Evolutionary conservation across 2,113 vertebrate genomes (phyloP), one percentile per base, ranked within the genome.

Genomic region (Pangasianodon gigas): DNA sequence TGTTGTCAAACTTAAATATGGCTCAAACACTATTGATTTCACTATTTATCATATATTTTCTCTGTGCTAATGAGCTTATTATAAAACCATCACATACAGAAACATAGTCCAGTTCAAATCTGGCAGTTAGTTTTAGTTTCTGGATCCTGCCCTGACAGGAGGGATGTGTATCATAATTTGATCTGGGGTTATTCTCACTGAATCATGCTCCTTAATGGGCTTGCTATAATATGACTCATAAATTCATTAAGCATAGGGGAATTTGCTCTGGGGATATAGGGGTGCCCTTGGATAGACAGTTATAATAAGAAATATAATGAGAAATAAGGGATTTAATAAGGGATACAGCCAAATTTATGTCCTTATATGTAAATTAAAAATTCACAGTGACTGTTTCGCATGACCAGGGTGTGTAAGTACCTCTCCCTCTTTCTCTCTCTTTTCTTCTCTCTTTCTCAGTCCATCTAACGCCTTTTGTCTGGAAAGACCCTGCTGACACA

Each of bases 401-500:
- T 54, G 71, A 48, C 37, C 41, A 62, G n/a, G 21, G 24, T 60
- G n/a, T 52, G 58, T 44, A 77, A 54, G 2, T 77, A 54, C 6
- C 3, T 58, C 71, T 58, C 56, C n/a, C 41, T 18, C 86, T 29
- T n/a, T 77, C 37, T n/a, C 74, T 32, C 48, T 52, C 46, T 26
- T 21, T 4, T 26, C 4, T 1, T 11, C 46, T 44, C 84, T 29
- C 58, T n/a, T 54, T 6, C 41, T 8, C n/a, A 8, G 37, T 11
- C 26, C 4, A 29, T 11, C 14, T 24, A 1, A 26, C 3, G 11
- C 32, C 3, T 19, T 52, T 46, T 48, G 29, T 44, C 51, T 85
- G 90, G 87, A 88, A 88, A 90, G 86, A 71, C 71, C 90, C 86
- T 85, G 90, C 81, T 88, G 90, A 88, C 82, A 48, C 58, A 32